Evolutionary conservation across 2,113 vertebrate species (phyloP).

Genomic region (Silurus asotus): DNA sequence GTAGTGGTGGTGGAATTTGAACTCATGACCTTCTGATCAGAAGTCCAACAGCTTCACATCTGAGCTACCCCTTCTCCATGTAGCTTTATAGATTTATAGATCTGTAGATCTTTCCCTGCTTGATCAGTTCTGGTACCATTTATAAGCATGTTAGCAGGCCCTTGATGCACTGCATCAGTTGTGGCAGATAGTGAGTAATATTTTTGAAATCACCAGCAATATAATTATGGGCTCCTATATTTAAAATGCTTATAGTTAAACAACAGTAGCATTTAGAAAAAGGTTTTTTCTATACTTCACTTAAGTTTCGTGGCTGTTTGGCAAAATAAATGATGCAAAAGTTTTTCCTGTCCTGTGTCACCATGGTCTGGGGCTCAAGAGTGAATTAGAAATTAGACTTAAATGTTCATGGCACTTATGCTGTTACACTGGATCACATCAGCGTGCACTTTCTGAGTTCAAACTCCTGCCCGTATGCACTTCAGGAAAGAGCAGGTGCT

Average conservation of each 20-base stretch:
- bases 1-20: no score
- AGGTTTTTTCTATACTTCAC: conserved; percentile 65
- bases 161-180: no score
- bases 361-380: conserved; percentile 68
- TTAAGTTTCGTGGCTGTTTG: conserved; percentile 82
- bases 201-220: not conserved
- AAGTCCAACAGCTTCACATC: no score
- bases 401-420: conserved; percentile 74
- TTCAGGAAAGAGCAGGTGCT: conserved; percentile 17
- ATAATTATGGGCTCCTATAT: not conserved
- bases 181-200: no score
- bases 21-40: no score
- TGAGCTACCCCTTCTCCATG: no score
- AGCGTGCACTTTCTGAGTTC: not conserved
- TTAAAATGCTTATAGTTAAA: conserved; percentile 35
- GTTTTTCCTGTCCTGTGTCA: conserved; percentile 60
- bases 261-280: conserved; percentile 70
- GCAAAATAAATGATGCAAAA: conserved; percentile 77
- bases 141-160: no score
- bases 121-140: no score
- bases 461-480: not conserved
- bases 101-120: no score
- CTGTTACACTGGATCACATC: conserved; percentile 76
- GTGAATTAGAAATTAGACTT: conserved; percentile 77
- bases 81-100: no score